Base-by-base conservation (phyloP, 2,797 vertebrate genomes). In the Acipenser transmontanus region DNA sequence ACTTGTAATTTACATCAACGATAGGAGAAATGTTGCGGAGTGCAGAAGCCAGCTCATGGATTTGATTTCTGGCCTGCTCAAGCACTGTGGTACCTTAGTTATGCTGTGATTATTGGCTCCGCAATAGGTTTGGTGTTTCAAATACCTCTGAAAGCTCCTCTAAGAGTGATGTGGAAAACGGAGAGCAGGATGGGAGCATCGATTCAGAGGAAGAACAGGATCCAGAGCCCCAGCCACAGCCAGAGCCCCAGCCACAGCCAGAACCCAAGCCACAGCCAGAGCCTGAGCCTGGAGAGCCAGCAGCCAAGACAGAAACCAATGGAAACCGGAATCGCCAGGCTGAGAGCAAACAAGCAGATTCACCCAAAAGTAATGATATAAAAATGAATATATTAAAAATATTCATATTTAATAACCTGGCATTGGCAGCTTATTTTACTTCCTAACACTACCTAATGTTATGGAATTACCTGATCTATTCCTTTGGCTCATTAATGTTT, bases 91-190 rank as follows among this genome's bases (percentile, higher is more conserved):
- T 34, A 34, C 34, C 3, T 34, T 34, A 34, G 34, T 34, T 34
- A 34, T 34, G 2, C 34, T 34, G 4, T 34, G 34, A 34, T 34
- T 34, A 34, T 47, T 50, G 8, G 60, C 14, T 17, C 47, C 51
- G 7, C 34, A 47, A 14, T 72, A 98, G 96, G 78, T 99, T 99
- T 59, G 97, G 95, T 54, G 87, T 84, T 0, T 93, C 93, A 0
- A 92, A 87, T 49, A 77, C 90, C 50, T 88, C 91, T 0, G 95
- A 92, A 70, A 81, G 84, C 56, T 88, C 87, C 4, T 85, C 88
- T 9, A 89, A 89, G 77, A 87, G 82, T 54, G 86, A 89, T 72
- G 74, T 90, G 64, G 93, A 93, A 72, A 91, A 88, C 0, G 92
- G 92, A 6, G 88, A 87, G 62, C 86, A 73, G 9, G 90, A 89